A percentile compares a stretch with the other conserved stretches of the same genome.
Conservation (phyloP, 2,888 invertebrate species). For the Venusia cambrica region DNA sequence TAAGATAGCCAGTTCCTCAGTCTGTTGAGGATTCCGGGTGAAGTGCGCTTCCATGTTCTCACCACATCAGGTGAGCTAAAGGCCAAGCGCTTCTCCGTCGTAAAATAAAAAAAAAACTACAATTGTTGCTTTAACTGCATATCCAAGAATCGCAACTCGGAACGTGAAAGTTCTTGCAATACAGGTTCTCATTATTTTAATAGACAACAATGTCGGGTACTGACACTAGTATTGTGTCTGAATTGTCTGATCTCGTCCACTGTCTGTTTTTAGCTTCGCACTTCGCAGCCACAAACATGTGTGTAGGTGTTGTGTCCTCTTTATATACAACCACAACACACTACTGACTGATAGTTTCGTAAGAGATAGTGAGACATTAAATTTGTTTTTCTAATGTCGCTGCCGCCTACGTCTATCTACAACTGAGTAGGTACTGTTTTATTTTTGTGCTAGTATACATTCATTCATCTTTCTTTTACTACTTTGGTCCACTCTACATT, state of each 20-base stretch:
- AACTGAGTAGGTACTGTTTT: slow-evolving; percentile 7
- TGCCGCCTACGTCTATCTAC: slow-evolving; percentile 9
- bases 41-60: too few species aligned
- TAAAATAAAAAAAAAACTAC: too few species aligned
- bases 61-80: too few species aligned
- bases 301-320: slow-evolving; percentile 6
- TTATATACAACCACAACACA: slow-evolving; percentile 2
- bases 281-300: slow-evolving; percentile 1
- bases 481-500: too few species aligned
- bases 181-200: slow-evolving; percentile 3
- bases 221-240: slow-evolving; percentile 2
- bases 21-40: too few species aligned
- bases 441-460: slow-evolving; percentile 3
- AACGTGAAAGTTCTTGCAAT: slow-evolving; percentile 9
- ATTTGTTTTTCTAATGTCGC: slow-evolving; percentile 7
- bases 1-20: too few species aligned
- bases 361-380: slow-evolving; percentile 12
- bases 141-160: too few species aligned
- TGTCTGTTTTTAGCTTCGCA: slow-evolving; percentile 5
- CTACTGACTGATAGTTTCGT: too few species aligned
- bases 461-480: too few species aligned
- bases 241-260: slow-evolving; percentile 5
- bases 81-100: too few species aligned
- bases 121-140: too few species aligned
- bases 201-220: slow-evolving; percentile 7